Evolutionary conservation across 1,140 invertebrate species (phyloP), one percentile per base, ranked within the genome.

Genomic region (Macrocentrus cingulum): DNA sequence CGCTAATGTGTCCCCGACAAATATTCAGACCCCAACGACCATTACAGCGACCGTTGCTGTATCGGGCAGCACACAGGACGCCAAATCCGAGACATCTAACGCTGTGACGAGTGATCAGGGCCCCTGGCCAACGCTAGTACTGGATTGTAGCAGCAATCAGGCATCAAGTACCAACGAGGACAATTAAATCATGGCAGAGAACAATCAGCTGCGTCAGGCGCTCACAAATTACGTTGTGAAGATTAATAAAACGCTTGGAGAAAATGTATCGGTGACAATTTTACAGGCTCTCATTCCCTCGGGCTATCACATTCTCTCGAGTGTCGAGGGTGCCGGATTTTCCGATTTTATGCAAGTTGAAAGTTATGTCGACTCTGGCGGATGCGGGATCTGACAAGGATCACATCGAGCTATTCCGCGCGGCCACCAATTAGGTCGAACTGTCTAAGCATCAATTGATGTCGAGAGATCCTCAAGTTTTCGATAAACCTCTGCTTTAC

Each of bases 301-400:
- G 66, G 89, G 86, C 1, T 84, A 85, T 44, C 82, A 86, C 5
- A 79, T 92, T n/a, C 75, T 89, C 2, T 79, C 82, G 3, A 78
- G 81, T 45, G 82, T 87, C 20, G 89, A 91, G 69, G 87, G 84
- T 1, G 81, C 85, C 37, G 88, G 89, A 20, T 92, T 94, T 68
- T 84, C 88, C 5, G 90, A 92, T 68, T 80, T 96, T 8, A 88
- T 97, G 82, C 84, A 88, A 60, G 87, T n/a, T n/a, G n/a, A n/a
- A n/a, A n/a, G n/a, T 94, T 3, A 81, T 80, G 80, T 89, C 91
- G 2, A 92, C 88, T 1, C 76, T 97, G 53, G 93, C 94, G 0
- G 90, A 92, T 71, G 89, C 90, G 23, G 88, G 91, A 6, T 82
- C 84, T 7, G 87, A 87, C 19, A 82, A 83, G 34, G 91, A 93